Conservation (phyloP, 1,140 invertebrate genomes). For the Solenopsis fugax region DNA sequence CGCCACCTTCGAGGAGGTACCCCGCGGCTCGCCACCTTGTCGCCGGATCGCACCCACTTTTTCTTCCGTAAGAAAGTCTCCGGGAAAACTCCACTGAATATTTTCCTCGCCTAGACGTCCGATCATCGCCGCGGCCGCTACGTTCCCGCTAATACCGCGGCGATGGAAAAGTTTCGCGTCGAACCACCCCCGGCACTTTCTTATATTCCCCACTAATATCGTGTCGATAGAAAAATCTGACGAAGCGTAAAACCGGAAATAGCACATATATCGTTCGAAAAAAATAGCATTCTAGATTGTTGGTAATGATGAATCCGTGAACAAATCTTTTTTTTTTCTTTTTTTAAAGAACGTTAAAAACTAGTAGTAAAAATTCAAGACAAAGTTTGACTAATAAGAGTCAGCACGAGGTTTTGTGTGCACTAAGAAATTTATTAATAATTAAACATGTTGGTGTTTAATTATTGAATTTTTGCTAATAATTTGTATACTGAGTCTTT, state of each 20-base stretch:
- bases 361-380: too few relatives aligned
- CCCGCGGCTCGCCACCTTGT: constrained; percentile 26
- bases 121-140: constrained; percentile 78
- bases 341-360: too few relatives aligned
- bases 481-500: too few relatives aligned
- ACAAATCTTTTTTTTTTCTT: not conserved
- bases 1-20: not conserved
- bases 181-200: not conserved
- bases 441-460: too few relatives aligned
- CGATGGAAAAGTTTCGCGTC: constrained; percentile 76
- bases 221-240: constrained; percentile 29
- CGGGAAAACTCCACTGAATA: constrained; percentile 80
- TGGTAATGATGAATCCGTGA: not conserved
- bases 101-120: constrained; percentile 78
- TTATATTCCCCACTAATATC: constrained; percentile 21
- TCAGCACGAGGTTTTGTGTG: too few relatives aligned
- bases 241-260: not conserved
- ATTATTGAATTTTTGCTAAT: too few relatives aligned
- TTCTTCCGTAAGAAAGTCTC: constrained; percentile 76
- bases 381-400: too few relatives aligned
- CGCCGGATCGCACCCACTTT: constrained; percentile 29
- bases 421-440: too few relatives aligned
- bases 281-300: not conserved
- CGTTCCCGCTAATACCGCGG: constrained; percentile 75
- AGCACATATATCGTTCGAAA: not conserved